Base-by-base conservation (phyloP, 2,113 vertebrate genomes). In the Pygoscelis adeliae region DNA sequence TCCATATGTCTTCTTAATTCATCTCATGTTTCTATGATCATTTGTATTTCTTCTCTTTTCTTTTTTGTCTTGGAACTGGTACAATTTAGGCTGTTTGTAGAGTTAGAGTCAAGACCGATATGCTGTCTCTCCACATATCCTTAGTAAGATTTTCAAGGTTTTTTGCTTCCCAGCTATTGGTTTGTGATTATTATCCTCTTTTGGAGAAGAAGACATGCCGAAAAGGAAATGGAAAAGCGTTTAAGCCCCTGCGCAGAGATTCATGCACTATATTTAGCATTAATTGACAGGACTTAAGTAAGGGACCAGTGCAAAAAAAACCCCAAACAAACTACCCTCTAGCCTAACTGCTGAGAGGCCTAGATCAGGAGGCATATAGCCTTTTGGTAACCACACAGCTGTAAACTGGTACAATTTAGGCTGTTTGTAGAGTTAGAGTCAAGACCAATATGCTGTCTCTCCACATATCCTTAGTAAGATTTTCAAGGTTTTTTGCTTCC, bases 1-100 rank as follows among this genome's bases (percentile, higher is more conserved):
- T 85, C 97, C 95, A 72, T 83, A 77, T 97, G 97, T 74, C 94
- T 93, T 63, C 80, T 71, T 96, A 96, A 97, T 95, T 93, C 91
- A 55, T 96, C 92, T 94, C 88, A 83, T 69, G 62, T 79, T 93
- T 95, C 82, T 78, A 25, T 40, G 50, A 84, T 55, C 5, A 2
- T 94, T 94, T 93, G 72, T 78, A 74, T 97, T 93, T 89, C 27
- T 89, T 78, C 56, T 59, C 34, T 83, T 34, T 72, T 70, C 27
- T 52, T 40, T n/a, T 76, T 46, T 66, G 15, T 65, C 50, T 89
- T 17, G 30, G 38, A 46, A 47, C 40, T 55, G 59, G 19, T 83
- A 38, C 30, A 47, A 80, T 73, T 80, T 83, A 53, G 70, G 27
- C 50, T 87, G 22, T 44, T 73, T 61, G 46, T 5, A 49, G 13